These are phyloP conservation scores for Cranoglanis bouderius DNA, from an alignment of 2,113 vertebrate genomes.

Conservation along the genomic window DNA sequence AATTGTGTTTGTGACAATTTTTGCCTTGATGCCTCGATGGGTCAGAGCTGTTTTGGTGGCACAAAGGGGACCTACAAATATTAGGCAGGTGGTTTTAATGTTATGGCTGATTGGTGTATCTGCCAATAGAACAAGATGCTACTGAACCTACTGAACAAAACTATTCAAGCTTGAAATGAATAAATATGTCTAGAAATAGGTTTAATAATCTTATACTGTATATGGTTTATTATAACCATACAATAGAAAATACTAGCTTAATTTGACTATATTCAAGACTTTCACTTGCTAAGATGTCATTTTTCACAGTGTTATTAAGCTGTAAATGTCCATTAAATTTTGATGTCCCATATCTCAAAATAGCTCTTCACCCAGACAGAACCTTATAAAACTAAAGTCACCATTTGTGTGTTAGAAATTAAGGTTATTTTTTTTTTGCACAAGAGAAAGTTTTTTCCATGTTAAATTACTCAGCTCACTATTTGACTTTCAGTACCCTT, in stretches of 20 bases:
- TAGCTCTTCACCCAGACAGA: not conserved
- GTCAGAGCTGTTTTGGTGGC: too few species aligned
- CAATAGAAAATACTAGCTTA: not conserved
- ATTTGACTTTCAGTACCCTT: constrained; percentile 41
- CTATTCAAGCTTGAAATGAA: not conserved
- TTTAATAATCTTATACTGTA: not conserved
- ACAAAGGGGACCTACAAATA: too few species aligned
- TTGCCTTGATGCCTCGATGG: too few species aligned
- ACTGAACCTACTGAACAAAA: not conserved
- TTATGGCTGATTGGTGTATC: too few species aligned
- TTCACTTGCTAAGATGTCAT: not conserved
- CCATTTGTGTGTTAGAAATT: not conserved
- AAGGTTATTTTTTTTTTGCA: not conserved
- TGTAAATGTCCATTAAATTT: not conserved
- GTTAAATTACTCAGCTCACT: constrained; percentile 30
- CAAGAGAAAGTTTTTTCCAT: constrained; percentile 8
- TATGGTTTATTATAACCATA: not conserved
- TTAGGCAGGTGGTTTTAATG: too few species aligned
- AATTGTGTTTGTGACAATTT: too few species aligned
- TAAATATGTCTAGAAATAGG: not conserved
- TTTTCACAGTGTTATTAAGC: not conserved
- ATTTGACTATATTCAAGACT: not conserved
- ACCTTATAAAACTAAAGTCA: not conserved
- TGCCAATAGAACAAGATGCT: not conserved
- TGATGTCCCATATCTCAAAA: not conserved